Evolutionary conservation across 2,113 vertebrate species (phyloP).

Genomic region (Lepidothrix coronata): DNA sequence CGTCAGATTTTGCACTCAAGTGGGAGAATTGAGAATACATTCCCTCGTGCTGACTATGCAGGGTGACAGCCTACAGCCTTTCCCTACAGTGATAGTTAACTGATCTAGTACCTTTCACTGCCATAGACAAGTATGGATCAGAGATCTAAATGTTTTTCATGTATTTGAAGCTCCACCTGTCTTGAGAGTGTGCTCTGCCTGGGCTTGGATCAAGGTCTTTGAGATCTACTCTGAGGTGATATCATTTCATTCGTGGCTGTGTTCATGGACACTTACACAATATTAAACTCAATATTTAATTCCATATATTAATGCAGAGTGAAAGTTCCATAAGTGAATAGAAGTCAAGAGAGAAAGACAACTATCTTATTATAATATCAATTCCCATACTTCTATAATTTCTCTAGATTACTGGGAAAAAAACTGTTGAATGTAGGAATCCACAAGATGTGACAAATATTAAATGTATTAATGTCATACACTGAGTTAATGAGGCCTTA

Average conservation of each 20-base stretch:
- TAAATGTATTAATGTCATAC: background rate
- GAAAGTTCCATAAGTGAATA: background rate
- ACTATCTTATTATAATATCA: background rate
- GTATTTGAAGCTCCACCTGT: background rate
- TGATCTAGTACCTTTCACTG: background rate
- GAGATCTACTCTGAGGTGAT: background rate
- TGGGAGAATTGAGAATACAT: background rate
- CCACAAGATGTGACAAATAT: background rate
- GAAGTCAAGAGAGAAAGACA: background rate
- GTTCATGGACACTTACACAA: background rate
- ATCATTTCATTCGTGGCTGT: rapidly evolving
- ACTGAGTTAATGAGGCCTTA: background rate
- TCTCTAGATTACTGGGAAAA: background rate
- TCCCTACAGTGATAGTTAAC: background rate
- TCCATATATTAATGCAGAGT: background rate
- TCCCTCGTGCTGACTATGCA: background rate
- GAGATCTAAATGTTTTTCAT: background rate
- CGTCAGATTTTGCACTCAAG: background rate
- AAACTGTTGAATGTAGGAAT: background rate
- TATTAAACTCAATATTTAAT: background rate
- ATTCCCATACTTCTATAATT: background rate
- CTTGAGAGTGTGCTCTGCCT: background rate
- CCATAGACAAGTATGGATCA: background rate
- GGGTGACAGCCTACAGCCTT: background rate
- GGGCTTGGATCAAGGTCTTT: background rate